Evolutionary conservation across 2,113 vertebrate species (phyloP).

Genomic region (Rhodinocichla rosea): DNA sequence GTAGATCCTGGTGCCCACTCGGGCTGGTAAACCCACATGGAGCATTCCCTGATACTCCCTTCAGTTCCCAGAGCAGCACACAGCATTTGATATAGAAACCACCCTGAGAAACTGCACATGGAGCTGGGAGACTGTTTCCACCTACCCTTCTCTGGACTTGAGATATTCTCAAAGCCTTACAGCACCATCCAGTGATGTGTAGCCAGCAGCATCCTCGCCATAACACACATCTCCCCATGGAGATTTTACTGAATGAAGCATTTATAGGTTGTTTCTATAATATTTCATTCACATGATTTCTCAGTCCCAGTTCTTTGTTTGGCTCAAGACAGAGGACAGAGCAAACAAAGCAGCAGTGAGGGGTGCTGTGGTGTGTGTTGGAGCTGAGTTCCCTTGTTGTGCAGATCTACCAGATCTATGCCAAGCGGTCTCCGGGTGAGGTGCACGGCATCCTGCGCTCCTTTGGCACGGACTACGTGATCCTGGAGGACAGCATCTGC

Average conservation of each 20-base stretch:
- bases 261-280: neutral
- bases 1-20: neutral
- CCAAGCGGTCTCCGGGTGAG: conserved; percentile 81
- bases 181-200: neutral
- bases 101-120: neutral
- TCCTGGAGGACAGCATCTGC: conserved; percentile 96
- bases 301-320: neutral
- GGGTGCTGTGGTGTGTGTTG: neutral
- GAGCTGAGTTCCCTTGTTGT: neutral
- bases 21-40: neutral
- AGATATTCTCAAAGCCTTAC: neutral
- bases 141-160: neutral
- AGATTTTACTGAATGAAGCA: neutral
- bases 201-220: neutral
- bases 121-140: neutral
- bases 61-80: neutral
- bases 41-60: neutral
- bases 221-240: neutral
- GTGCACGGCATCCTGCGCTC: conserved; percentile 81
- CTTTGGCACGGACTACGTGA: conserved; percentile 86
- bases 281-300: neutral
- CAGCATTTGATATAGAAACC: neutral
- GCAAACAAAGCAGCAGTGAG: neutral
- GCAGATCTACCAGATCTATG: conserved; percentile 96
- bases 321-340: neutral